Percentiles rank a stretch among this genome's conserved stretches.
Evolutionary conservation across 2,888 invertebrate genomes (phyloP).

Genomic region (Drosophila tanythrix): DNA sequence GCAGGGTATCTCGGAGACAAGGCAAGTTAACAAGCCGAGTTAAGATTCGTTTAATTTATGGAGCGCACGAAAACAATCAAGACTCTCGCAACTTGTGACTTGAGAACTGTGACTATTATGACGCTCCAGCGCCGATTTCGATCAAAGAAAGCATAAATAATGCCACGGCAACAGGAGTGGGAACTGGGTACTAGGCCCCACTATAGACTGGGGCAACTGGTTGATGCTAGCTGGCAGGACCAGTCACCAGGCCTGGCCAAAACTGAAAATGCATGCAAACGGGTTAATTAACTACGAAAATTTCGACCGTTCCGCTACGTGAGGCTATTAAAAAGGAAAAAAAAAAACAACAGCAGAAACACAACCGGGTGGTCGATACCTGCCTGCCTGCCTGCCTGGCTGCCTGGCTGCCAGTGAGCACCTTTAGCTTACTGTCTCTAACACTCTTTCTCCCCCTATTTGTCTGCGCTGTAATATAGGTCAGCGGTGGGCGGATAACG

Average conservation of each 20-base stretch:
- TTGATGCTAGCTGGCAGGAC: conserved; percentile 46
- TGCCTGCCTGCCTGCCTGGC: background rate
- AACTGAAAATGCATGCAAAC: conserved; percentile 77
- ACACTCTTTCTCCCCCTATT: conserved; percentile 19
- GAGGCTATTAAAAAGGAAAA: conserved; percentile 52
- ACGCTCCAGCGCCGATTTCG: conserved; percentile 71
- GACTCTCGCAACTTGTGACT: conserved; percentile 18
- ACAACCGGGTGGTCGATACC: conserved; percentile 64
- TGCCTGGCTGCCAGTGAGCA: background rate
- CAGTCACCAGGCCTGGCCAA: conserved; percentile 40
- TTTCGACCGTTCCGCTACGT: conserved; percentile 62
- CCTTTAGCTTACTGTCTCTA: conserved; percentile 14
- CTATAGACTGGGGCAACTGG: conserved; percentile 45
- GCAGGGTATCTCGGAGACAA: conserved; percentile 32
- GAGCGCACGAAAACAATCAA: conserved; percentile 71
- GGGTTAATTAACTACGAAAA: conserved; percentile 80
- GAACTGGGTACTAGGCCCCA: conserved; percentile 4
- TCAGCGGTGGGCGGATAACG: conserved; percentile 73
- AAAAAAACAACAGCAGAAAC: conserved; percentile 19
- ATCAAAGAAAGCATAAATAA: conserved; percentile 82
- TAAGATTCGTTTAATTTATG: conserved; percentile 73
- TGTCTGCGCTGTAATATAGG: conserved; percentile 47
- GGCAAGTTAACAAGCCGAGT: conserved; percentile 61
- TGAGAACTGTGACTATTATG: conserved; percentile 69
- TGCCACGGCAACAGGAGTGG: conserved; percentile 46